phyloP scores from a whole-genome alignment of 2,888 invertebrate species.

The Microplitis deprimator region DNA sequence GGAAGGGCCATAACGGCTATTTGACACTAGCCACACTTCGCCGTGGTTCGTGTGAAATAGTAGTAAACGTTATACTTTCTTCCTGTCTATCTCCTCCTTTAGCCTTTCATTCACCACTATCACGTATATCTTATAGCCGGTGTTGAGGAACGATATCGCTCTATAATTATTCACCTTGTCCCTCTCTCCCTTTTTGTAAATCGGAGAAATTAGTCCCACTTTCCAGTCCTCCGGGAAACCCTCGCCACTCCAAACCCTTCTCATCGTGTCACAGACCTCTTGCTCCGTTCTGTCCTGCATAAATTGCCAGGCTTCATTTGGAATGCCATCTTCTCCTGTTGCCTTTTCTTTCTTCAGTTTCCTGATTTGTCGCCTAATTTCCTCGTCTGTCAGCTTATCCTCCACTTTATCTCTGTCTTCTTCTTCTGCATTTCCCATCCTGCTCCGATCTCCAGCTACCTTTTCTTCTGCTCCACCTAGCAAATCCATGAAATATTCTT shows the following conservation, averaged over 20 bases:
- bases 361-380: constrained; percentile 13
- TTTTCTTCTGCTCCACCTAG: constrained; percentile 11
- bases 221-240: constrained; percentile 48
- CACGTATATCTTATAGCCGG: constrained; percentile 48
- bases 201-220: constrained; percentile 41
- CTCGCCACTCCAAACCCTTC: constrained; percentile 41
- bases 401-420: constrained; percentile 21
- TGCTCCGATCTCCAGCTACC: background rate
- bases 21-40: too few species aligned
- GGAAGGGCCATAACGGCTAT: too few species aligned
- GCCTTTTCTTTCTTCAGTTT: constrained; percentile 36
- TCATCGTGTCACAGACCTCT: background rate
- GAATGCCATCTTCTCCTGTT: constrained; percentile 29
- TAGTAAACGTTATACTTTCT: too few species aligned
- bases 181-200: constrained; percentile 46
- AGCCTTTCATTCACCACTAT: constrained; percentile 44
- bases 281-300: constrained; percentile 4
- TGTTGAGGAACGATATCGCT: constrained; percentile 47
- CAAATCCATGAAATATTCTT: background rate
- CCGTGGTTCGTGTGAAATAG: too few species aligned
- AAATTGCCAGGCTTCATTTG: constrained; percentile 29
- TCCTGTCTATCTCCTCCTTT: constrained; percentile 38
- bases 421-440: constrained; percentile 4
- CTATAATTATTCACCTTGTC: constrained; percentile 45
- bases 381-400: constrained; percentile 16